Base-by-base conservation (phyloP, 1,140 invertebrate genomes). In the Bombus waltoni region DNA sequence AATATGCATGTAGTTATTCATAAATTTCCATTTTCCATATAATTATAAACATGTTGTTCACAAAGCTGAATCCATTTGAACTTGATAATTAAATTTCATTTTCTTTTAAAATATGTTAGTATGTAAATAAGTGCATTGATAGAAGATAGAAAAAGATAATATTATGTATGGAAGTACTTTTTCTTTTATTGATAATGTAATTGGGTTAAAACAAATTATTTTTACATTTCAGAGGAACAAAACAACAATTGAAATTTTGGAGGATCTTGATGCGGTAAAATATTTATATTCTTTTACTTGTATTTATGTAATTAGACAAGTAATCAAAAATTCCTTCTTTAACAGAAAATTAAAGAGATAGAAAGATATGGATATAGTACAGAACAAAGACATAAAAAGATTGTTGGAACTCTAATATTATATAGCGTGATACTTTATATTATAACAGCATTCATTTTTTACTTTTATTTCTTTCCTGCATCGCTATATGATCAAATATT, bases 341-440 rank as follows among this genome's bases (percentile, higher is more conserved):
- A 93, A 75, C 85, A 97, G 95, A 96, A 98, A 94, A 98, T 99
- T 47, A 96, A 97, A 93, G 95, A 96, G 62, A 97, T 98, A 81
- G 97, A 98, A 92, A 96, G 97, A 92, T 98, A 97, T 95, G 96
- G 97, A 71, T 96, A 96, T 84, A 96, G 96, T 91, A 98, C 98
- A 40, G 97, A 98, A 94, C 96, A 97, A 88, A 96, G 96, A 66
- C 97, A 98, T 93, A 97, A 97, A 92, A 96, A 97, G 81, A 97
- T 98, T 84, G 97, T 98, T 79, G 97, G 97, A 62, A 96, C 97
- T 90, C 96, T 99, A 65, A 96, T 98, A 87, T 96, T 98, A 77
- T 97, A 97, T 91, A 98, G 98, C 44, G 96, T 98, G 47, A 95
- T 97, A n/a, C 90, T 98, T 11, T 99, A 98, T 94, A 96, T 98